These are phyloP conservation scores for Crotalus helleri DNA, from an alignment of 2,113 vertebrate genomes.

Conservation along the genomic window DNA sequence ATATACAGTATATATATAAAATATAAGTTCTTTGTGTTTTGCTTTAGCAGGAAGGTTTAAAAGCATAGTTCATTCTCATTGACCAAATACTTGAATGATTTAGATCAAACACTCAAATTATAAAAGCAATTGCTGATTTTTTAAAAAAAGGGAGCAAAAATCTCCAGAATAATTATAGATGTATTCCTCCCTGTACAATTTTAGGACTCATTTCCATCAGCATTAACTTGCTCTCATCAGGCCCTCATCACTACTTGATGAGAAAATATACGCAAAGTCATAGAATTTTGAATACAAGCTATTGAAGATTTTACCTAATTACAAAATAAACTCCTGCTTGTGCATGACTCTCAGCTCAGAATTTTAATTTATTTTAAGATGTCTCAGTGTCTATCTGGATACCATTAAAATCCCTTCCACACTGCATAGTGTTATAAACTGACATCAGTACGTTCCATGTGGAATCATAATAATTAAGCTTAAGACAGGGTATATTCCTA, in stretches of 20 bases:
- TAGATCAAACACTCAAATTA: background rate
- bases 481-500: background rate
- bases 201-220: conserved; percentile 3
- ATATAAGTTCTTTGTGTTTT: background rate
- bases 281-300: background rate
- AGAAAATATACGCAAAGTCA: background rate
- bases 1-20: background rate
- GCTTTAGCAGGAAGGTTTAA: background rate
- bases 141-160: background rate
- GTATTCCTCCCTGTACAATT: background rate
- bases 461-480: background rate
- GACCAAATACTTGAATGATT: background rate
- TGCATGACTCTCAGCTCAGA: background rate
- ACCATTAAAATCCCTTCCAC: background rate
- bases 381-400: background rate
- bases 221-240: background rate
- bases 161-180: background rate
- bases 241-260: background rate
- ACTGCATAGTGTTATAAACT: background rate
- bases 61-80: background rate
- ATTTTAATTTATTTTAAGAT: background rate
- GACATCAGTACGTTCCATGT: background rate
- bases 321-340: background rate
- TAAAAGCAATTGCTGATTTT: background rate
- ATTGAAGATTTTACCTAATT: conserved; percentile 10